Evolutionary conservation across 2,888 invertebrate species (phyloP), one percentile per base, ranked within the genome.

Genomic region (Entomobrya multifasciata): DNA sequence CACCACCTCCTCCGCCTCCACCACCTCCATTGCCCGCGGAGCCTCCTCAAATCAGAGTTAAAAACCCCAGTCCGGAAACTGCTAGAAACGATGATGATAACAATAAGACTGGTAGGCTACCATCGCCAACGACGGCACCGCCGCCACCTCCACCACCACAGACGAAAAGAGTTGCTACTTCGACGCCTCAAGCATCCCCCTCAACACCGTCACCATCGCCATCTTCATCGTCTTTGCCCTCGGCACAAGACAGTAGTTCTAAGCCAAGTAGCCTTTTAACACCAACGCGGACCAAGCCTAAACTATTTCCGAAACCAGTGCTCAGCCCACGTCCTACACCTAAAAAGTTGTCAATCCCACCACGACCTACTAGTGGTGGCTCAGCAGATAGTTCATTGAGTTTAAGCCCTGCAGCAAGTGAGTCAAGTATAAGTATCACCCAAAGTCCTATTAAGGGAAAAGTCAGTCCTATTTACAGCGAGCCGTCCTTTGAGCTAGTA

Each of bases 301-400:
- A 86, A 30, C 74, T 86, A 44, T 86, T 86, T 65, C 86, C 86
- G 20, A 86, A 86, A 57, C 86, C 86, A 62, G 86, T 86, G 65
- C 77, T 86, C 67, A 86, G 86, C 30, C 86, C 86, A 36, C 79
- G 86, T 27, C 86, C 74, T 74, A 17, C 74, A 5, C 86, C 86
- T 15, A 86, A 86, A 55, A 86, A 86, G 80, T 74, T 86, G n/a
- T 86, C 86, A 27, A 86, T 86, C 65, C 86, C 86, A 52, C 86
- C 84, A 36, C 44, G 82, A 36, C 52, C 72, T 17, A n/a, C 57
- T 22, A 36, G 85, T 62, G 82, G 82, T 36, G 79, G 80, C 47
- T 86, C 86, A 20, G 86, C 74, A 52, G 86, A 86, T 47, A 86
- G 86, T 62, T 80, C 86, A 65, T 47, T 86, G 44, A 86, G 86